These are phyloP conservation scores for Leptobrachium leishanense DNA, from an alignment of 2,113 vertebrate species.

Conservation along the genomic window DNA sequence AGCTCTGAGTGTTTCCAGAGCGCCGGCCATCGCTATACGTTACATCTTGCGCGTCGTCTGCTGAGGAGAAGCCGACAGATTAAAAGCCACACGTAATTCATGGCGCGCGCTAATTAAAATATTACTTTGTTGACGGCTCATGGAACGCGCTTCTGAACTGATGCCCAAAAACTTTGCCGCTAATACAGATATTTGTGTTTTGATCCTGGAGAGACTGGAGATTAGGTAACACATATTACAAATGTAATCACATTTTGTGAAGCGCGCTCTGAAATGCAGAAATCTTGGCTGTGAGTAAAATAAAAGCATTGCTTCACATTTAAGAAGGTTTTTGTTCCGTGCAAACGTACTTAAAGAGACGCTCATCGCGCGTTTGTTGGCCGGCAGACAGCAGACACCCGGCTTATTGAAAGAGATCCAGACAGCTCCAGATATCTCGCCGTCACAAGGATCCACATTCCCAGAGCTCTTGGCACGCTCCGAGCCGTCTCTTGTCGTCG, in stretches of 20 bases:
- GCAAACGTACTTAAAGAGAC: conserved; percentile 46
- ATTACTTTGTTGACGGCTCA: conserved; percentile 24
- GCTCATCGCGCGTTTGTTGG: conserved; percentile 53
- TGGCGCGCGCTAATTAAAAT: conserved; percentile 30
- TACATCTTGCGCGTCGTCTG: too few relatives aligned
- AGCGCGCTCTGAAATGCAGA: conserved; percentile 43
- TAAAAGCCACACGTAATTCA: too few relatives aligned
- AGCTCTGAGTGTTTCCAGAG: too few relatives aligned
- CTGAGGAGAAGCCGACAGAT: too few relatives aligned
- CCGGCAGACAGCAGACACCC: conserved; percentile 71
- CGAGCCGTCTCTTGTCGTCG: conserved; percentile 76
- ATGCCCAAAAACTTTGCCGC: conserved; percentile 36
- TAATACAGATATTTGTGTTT: conserved; percentile 47
- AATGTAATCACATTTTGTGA: conserved; percentile 50
- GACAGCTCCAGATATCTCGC: conserved; percentile 70
- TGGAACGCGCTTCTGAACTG: conserved; percentile 25
- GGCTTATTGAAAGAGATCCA: conserved; percentile 75
- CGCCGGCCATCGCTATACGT: too few relatives aligned
- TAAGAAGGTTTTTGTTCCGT: conserved; percentile 44
- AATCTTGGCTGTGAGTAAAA: conserved; percentile 44
- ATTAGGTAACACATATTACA: conserved; percentile 48
- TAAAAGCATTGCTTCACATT: conserved; percentile 40
- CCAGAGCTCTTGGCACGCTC: conserved; percentile 71
- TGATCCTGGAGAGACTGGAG: conserved; percentile 47
- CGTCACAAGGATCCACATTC: conserved; percentile 69